Percentiles rank a stretch among this genome's conserved stretches.
phyloP scores from a whole-genome alignment of 1,140 invertebrate species.

The Hyles vespertilio region DNA sequence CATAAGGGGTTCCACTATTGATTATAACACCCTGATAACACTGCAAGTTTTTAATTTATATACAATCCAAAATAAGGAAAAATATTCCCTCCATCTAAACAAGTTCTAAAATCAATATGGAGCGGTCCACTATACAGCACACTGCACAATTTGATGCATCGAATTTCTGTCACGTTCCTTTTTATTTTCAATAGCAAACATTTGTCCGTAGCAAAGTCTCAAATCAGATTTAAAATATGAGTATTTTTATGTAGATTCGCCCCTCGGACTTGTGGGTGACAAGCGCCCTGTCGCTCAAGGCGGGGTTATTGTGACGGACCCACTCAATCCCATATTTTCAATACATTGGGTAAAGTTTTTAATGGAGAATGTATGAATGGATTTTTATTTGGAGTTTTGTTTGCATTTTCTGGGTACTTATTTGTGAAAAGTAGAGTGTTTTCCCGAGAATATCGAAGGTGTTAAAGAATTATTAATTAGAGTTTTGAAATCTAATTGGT shows the following conservation, averaged over 20 bases:
- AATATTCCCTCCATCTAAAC: constrained; percentile 2
- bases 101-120: constrained; percentile 9
- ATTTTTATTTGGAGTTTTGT: too few relatives aligned
- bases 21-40: too few relatives aligned
- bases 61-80: too few relatives aligned
- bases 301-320: constrained; percentile 36
- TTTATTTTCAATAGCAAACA: constrained; percentile 73
- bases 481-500: too few relatives aligned
- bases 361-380: too few relatives aligned
- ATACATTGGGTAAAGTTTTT: too few relatives aligned
- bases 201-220: constrained; percentile 48
- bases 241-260: constrained; percentile 67
- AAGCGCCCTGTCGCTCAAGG: constrained; percentile 50
- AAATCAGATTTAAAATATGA: constrained; percentile 75
- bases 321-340: too few relatives aligned
- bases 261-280: constrained; percentile 61
- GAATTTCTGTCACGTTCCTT: constrained; percentile 64
- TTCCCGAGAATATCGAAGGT: too few relatives aligned
- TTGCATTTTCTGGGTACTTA: too few relatives aligned
- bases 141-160: constrained; percentile 29
- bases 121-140: constrained; percentile 30
- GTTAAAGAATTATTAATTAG: too few relatives aligned
- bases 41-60: too few relatives aligned
- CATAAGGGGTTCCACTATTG: too few relatives aligned
- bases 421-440: neutral